phyloP scores from a whole-genome alignment of 2,888 invertebrate genomes.

The Drosophila maculinotata region DNA sequence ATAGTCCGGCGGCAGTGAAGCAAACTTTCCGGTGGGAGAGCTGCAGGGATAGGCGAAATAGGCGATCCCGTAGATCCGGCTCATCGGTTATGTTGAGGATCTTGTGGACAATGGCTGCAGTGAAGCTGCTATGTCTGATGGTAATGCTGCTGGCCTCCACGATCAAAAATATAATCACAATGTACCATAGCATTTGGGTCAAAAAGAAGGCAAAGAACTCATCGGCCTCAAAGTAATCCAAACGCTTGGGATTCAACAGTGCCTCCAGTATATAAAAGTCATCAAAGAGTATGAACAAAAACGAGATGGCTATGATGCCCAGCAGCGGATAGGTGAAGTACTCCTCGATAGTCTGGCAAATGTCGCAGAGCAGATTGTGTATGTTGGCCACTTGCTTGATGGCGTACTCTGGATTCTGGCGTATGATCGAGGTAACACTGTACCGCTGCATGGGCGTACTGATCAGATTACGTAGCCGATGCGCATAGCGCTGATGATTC shows the following conservation, averaged over 20 bases:
- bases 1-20: conserved; percentile 84
- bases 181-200: conserved; percentile 82
- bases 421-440: conserved; percentile 79
- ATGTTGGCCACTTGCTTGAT: conserved; percentile 82
- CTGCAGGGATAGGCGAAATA: conserved; percentile 83
- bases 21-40: conserved; percentile 82
- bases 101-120: conserved; percentile 82
- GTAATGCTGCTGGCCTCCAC: conserved; percentile 82
- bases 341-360: conserved; percentile 82
- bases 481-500: conserved; percentile 58
- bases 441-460: conserved; percentile 71
- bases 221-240: conserved; percentile 78
- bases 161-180: conserved; percentile 81
- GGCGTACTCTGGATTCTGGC: conserved; percentile 76
- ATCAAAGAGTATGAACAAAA: conserved; percentile 83
- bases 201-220: conserved; percentile 84
- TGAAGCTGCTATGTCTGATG: conserved; percentile 76
- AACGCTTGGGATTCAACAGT: conserved; percentile 77
- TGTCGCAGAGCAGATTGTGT: conserved; percentile 83
- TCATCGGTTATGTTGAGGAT: conserved; percentile 82
- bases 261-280: conserved; percentile 83
- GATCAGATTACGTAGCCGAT: conserved; percentile 56
- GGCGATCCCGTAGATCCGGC: conserved; percentile 75
- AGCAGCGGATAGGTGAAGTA: conserved; percentile 83
- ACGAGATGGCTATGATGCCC: conserved; percentile 83